Base-by-base conservation (phyloP, 2,113 vertebrate species). In the Ophiodon elongatus region DNA sequence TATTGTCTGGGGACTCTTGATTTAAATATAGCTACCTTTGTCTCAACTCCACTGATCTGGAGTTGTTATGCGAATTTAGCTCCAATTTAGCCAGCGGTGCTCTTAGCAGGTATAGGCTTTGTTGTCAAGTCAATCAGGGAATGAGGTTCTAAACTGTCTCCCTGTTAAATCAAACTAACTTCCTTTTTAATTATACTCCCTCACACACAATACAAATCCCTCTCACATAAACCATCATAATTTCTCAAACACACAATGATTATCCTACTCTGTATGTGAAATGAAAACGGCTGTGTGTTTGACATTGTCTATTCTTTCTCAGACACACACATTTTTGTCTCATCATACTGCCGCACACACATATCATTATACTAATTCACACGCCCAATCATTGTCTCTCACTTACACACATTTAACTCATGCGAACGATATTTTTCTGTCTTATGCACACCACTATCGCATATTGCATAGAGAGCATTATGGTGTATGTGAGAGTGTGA, bases 171-270 rank as follows among this genome's bases (percentile, higher is more conserved):
- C 52, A 45, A 45, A 45, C 75, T 1, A 47, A 60, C 76, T 50
- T 63, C 41, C 66, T 41, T 52, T 79, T 63, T 54, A 79, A 79
- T 52, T 52, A 63, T 4, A 62, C 3, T 7, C 54, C 17, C n/a
- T 29, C 23, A 50, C 2, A 52, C 76, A 39, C 29, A 63, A 3
- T 15, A 70, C 5, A 21, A 13, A 2, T 11, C 59, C 4, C 9
- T 19, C 60, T 8, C 3, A 11, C 45, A 65, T 7, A 65, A 11
- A 39, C 8, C n/a, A 43, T 27, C 4, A 79, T 35, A 4, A 35
- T n/a, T 45, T 45, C 71, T 73, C 56, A 45, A 57, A 59, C 21
- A 60, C 27, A 57, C 27, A 47, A 50, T 8, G 33, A 43, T 25
- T n/a, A 37, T 37, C 15, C 31, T 39, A 21, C 33, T 52, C 39